Conservation (phyloP, 2,888 invertebrate genomes). For the Eulithis prunata region DNA sequence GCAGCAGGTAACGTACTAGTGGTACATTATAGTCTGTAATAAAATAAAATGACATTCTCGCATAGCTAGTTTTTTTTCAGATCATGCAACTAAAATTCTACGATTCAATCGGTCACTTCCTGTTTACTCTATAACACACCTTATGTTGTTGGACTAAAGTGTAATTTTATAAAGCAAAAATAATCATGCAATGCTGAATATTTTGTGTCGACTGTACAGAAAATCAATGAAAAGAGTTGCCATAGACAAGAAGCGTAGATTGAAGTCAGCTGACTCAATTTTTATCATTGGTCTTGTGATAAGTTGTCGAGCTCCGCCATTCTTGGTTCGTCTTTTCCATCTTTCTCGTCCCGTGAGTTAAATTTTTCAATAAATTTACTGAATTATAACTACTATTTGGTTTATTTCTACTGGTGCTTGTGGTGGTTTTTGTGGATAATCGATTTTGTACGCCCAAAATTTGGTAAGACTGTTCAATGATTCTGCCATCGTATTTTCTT, state of each 20-base stretch:
- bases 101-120: too few species aligned
- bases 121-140: not conserved
- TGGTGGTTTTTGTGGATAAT: slow-evolving; percentile 57
- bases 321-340: slow-evolving; percentile 81
- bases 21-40: too few species aligned
- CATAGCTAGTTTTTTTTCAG: too few species aligned
- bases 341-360: slow-evolving; percentile 81
- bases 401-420: slow-evolving; percentile 59
- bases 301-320: slow-evolving; percentile 82
- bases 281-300: slow-evolving; percentile 85
- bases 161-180: not conserved
- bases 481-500: slow-evolving; percentile 56
- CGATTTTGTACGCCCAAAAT: slow-evolving; percentile 43
- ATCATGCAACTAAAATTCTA: too few species aligned
- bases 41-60: too few species aligned
- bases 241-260: slow-evolving; percentile 74
- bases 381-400: slow-evolving; percentile 46
- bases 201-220: slow-evolving; percentile 29
- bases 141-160: not conserved
- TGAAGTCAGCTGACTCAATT: slow-evolving; percentile 81
- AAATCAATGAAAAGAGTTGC: slow-evolving; percentile 64
- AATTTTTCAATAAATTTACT: slow-evolving; percentile 56
- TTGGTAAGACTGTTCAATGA: slow-evolving; percentile 62
- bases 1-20: too few species aligned
- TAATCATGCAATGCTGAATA: not conserved